Conservation (phyloP, 2,113 vertebrate species). For the Romanogobio albipinnatus region DNA sequence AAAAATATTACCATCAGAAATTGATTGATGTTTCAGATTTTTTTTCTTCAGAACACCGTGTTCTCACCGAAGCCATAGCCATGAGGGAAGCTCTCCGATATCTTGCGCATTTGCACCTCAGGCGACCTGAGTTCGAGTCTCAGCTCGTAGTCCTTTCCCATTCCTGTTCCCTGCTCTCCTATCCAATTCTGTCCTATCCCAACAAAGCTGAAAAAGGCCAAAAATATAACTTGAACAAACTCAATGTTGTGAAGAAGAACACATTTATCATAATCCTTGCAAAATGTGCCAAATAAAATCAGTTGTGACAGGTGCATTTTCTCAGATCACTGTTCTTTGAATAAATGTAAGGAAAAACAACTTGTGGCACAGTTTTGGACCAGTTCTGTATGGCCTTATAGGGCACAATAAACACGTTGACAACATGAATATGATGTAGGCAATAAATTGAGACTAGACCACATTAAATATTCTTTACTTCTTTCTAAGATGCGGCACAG, state of each 20-base stretch:
- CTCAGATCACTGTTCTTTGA: not conserved
- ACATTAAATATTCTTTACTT: not conserved
- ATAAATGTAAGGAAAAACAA: not conserved
- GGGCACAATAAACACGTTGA: not conserved
- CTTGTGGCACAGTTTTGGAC: not conserved
- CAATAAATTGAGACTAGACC: not conserved
- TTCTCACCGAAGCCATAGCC: too few relatives aligned
- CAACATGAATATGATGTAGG: not conserved
- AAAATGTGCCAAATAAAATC: not conserved
- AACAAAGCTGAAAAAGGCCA: not conserved
- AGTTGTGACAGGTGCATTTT: not conserved
- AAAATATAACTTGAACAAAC: too few relatives aligned
- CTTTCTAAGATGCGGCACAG: not conserved
- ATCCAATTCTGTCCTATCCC: not conserved
- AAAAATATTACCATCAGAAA: too few relatives aligned
- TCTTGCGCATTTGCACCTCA: not conserved
- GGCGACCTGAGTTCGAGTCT: not conserved
- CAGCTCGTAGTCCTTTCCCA: not conserved
- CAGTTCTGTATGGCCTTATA: not conserved
- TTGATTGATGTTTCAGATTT: too few relatives aligned
- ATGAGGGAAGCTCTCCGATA: too few relatives aligned
- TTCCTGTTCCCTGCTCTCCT: not conserved
- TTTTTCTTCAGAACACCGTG: too few relatives aligned
- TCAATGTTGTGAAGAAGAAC: too few relatives aligned
- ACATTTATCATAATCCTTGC: too few relatives aligned